Evolutionary conservation across 1,140 invertebrate species (phyloP).

Genomic region (Sycophaga agraensis): DNA sequence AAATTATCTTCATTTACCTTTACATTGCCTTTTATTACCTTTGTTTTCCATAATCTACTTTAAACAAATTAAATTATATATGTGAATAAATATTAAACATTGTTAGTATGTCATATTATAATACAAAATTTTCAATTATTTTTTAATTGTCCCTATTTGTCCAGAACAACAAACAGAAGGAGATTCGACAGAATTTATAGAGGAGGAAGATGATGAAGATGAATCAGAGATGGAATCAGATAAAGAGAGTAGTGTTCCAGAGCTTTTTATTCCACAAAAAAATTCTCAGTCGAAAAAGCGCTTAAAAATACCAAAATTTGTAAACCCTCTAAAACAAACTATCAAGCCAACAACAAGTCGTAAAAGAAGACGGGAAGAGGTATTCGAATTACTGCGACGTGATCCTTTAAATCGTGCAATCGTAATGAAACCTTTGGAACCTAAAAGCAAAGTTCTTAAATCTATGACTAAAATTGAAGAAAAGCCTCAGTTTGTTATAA

Average conservation of each 20-base stretch:
- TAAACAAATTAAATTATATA: no score
- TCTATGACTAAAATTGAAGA: constrained; percentile 28
- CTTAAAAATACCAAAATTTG: constrained; percentile 67
- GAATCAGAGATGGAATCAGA: constrained; percentile 85
- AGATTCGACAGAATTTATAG: background rate
- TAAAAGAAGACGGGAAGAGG: constrained; percentile 61
- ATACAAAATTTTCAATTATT: no score
- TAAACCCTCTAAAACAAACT: constrained; percentile 55
- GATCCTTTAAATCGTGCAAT: constrained; percentile 40
- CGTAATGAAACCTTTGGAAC: constrained; percentile 62
- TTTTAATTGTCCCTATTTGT: no score
- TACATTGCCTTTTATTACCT: no score
- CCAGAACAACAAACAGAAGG: no score
- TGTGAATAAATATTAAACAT: no score
- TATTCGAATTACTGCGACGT: constrained; percentile 61
- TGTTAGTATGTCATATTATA: no score
- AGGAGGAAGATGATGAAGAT: constrained; percentile 49
- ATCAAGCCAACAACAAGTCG: constrained; percentile 44
- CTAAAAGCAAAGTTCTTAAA: constrained; percentile 36
- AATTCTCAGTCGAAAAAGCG: constrained; percentile 58
- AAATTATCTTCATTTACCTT: no score
- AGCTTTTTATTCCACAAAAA: constrained; percentile 58
- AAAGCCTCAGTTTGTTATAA: background rate
- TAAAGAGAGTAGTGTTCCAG: constrained; percentile 52
- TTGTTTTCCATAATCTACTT: no score